Evolutionary conservation across 2,888 invertebrate genomes (phyloP).

Genomic region (Rutpela maculata): DNA sequence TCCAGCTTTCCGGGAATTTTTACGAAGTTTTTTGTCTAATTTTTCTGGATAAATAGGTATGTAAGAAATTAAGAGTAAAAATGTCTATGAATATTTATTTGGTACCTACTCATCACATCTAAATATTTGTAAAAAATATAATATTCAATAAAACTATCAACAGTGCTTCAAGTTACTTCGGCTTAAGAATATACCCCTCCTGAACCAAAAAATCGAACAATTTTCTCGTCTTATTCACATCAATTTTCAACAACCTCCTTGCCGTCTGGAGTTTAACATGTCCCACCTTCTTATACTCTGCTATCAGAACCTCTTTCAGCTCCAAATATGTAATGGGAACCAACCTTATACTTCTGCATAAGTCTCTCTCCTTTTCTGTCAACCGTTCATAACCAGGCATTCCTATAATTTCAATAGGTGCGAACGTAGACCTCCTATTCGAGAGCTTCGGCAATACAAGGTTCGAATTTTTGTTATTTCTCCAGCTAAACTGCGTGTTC

Average conservation of each 20-base stretch:
- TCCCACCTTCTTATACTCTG: constrained; percentile 86
- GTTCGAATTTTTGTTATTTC: constrained; percentile 53
- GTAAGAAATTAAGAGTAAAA: neutral
- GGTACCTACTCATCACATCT: neutral
- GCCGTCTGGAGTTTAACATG: constrained; percentile 88
- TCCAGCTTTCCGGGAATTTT: no score
- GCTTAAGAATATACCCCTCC: constrained; percentile 83
- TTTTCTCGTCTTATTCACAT: constrained; percentile 94
- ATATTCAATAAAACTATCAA: neutral
- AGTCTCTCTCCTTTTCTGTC: constrained; percentile 81
- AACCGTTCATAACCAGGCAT: constrained; percentile 87
- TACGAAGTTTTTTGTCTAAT: no score
- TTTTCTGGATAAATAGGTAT: no score
- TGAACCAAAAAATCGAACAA: constrained; percentile 86
- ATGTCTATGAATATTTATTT: neutral
- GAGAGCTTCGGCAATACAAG: constrained; percentile 49
- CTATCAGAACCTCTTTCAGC: constrained; percentile 83
- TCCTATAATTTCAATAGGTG: constrained; percentile 82
- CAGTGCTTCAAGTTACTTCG: constrained; percentile 56
- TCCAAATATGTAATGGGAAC: constrained; percentile 87
- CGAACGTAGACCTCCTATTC: constrained; percentile 72
- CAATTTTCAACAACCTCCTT: constrained; percentile 89
- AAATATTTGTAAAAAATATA: neutral
- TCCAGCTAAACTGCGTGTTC: constrained; percentile 68
- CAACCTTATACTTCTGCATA: constrained; percentile 86